These are phyloP conservation scores for Diadophis punctatus DNA, from an alignment of 2,113 vertebrate genomes.

Conservation along the genomic window DNA sequence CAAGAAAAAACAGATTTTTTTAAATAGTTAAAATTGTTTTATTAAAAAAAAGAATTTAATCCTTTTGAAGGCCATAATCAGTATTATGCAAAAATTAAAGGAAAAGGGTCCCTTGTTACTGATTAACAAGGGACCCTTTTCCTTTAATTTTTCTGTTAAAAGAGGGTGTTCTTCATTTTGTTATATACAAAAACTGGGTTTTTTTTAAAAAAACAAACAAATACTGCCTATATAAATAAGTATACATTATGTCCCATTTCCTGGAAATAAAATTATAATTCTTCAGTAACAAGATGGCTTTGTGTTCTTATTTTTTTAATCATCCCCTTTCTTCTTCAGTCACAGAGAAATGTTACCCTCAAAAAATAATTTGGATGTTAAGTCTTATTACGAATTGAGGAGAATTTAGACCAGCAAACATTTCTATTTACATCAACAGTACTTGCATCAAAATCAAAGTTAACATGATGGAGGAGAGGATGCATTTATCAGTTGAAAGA, in stretches of 20 bases:
- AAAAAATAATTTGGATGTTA: slow-evolving; percentile 15
- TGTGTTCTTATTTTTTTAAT: background rate
- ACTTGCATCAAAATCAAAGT: background rate
- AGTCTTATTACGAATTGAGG: slow-evolving; percentile 28
- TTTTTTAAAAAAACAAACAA: background rate
- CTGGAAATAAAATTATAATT: background rate
- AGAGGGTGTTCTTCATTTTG: background rate
- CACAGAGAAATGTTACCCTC: background rate
- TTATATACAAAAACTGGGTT: background rate
- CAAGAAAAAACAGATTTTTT: background rate
- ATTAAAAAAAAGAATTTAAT: background rate
- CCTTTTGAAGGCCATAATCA: slow-evolving; percentile 4
- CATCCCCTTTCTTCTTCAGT: background rate
- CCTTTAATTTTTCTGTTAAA: background rate
- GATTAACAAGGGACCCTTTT: background rate
- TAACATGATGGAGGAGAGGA: slow-evolving; percentile 18
- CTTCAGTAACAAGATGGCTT: background rate
- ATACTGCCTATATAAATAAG: background rate
- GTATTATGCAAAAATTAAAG: background rate
- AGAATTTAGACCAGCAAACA: slow-evolving; percentile 7
- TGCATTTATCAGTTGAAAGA: background rate
- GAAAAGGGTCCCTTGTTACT: no score
- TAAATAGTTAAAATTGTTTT: background rate
- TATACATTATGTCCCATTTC: background rate
- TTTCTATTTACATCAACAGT: background rate